Conservation (phyloP, 1,140 invertebrate genomes). For the Bombus vancouverensis region DNA sequence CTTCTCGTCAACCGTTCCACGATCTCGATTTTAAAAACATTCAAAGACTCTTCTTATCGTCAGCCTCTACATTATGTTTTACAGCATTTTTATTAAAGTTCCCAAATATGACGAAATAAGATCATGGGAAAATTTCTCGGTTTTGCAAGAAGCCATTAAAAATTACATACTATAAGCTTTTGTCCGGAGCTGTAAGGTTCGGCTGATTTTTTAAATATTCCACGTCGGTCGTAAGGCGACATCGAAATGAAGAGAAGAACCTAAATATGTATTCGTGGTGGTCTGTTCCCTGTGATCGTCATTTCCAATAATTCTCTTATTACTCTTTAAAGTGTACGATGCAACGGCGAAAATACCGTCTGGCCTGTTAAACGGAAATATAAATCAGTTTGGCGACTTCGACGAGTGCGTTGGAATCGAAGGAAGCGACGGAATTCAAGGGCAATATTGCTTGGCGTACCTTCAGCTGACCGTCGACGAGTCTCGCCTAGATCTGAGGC, state of each 20-base stretch:
- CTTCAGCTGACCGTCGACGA: slow-evolving; percentile 83
- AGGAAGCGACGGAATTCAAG: slow-evolving; percentile 79
- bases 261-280: neutral
- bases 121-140: too few relatives aligned
- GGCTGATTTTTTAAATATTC: too few relatives aligned
- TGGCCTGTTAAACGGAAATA: slow-evolving; percentile 85
- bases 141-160: too few relatives aligned
- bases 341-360: slow-evolving; percentile 85
- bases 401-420: slow-evolving; percentile 84
- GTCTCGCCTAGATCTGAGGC: slow-evolving; percentile 81
- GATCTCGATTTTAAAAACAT: neutral
- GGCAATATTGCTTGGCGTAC: slow-evolving; percentile 86
- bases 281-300: too few relatives aligned
- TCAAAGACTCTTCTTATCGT: too few relatives aligned
- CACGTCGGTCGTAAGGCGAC: too few relatives aligned
- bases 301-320: neutral
- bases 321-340: slow-evolving; percentile 83
- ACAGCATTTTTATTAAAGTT: too few relatives aligned
- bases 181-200: too few relatives aligned
- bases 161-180: too few relatives aligned
- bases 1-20: too few relatives aligned
- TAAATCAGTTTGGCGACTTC: slow-evolving; percentile 86
- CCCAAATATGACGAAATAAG: too few relatives aligned
- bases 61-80: too few relatives aligned
- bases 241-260: neutral